These are phyloP conservation scores for Catamblyrhynchus diadema DNA, from an alignment of 2,797 vertebrate genomes.

Conservation along the genomic window DNA sequence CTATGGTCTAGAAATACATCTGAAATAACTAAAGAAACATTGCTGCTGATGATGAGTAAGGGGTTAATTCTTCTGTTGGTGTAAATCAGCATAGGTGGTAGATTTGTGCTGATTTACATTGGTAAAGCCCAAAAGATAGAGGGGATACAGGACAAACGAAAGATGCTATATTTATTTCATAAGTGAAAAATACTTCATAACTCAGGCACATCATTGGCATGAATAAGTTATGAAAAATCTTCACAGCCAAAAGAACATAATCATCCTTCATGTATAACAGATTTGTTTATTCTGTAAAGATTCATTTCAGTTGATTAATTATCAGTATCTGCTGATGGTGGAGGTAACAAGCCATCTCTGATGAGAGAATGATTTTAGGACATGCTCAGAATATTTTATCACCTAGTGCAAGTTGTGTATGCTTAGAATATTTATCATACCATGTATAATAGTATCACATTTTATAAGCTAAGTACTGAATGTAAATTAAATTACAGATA, in stretches of 20 bases:
- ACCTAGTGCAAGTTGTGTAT: slow-evolving; percentile 59
- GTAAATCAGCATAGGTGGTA: neutral
- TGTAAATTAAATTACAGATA: slow-evolving; percentile 12
- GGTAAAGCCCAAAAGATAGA: slow-evolving; percentile 1
- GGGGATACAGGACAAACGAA: slow-evolving; percentile 57
- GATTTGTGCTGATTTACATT: neutral
- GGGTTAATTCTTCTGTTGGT: slow-evolving; percentile 1
- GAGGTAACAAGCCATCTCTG: slow-evolving; percentile 75
- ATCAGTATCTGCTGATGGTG: slow-evolving; percentile 77
- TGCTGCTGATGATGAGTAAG: neutral
- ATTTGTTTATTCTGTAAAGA: slow-evolving; percentile 83
- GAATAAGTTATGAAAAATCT: slow-evolving; percentile 79
- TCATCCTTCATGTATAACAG: slow-evolving; percentile 80
- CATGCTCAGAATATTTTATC: slow-evolving; percentile 79
- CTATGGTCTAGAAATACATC: neutral
- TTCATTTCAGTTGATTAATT: slow-evolving; percentile 83
- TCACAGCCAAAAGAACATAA: slow-evolving; percentile 77
- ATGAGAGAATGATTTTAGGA: slow-evolving; percentile 76
- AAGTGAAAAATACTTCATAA: slow-evolving; percentile 66
- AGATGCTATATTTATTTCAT: slow-evolving; percentile 68
- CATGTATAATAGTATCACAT: neutral
- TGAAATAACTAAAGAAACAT: neutral
- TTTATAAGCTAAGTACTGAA: slow-evolving; percentile 14
- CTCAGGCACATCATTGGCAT: slow-evolving; percentile 64
- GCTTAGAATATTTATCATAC: slow-evolving; percentile 72